Conservation (phyloP, 2,888 invertebrate genomes). For the Trilocha varians region DNA sequence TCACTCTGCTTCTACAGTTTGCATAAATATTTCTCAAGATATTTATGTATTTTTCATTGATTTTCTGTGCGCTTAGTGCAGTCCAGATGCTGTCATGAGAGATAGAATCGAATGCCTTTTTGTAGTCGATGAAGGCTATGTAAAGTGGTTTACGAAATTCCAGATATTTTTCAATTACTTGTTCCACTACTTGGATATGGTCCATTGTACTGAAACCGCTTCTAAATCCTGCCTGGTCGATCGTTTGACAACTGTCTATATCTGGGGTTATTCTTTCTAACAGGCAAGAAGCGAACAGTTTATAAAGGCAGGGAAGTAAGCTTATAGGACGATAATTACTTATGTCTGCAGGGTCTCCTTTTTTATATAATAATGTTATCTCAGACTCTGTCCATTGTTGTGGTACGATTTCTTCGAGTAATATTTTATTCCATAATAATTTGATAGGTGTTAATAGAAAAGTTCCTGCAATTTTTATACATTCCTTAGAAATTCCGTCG, state of each 20-base stretch:
- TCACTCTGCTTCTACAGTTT: neutral
- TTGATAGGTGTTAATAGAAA: slow-evolving; percentile 10
- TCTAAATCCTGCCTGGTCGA: slow-evolving; percentile 3
- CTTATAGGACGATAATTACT: slow-evolving; percentile 13
- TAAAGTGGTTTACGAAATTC: slow-evolving; percentile 2
- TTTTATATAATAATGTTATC: slow-evolving; percentile 16
- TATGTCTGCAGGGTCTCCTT: slow-evolving; percentile 15
- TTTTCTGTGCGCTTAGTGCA: neutral
- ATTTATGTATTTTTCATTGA: neutral
- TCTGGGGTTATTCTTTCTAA: neutral
- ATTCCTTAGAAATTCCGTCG: slow-evolving; percentile 16
- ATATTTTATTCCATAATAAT: slow-evolving; percentile 12
- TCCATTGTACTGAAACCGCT: no score
- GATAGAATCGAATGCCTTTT: slow-evolving; percentile 2
- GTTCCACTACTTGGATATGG: slow-evolving; percentile 1
- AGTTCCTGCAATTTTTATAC: slow-evolving; percentile 10
- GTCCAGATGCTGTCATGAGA: slow-evolving; percentile 2
- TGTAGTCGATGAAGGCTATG: slow-evolving; percentile 4
- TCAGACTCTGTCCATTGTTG: slow-evolving; percentile 12
- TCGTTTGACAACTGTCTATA: neutral
- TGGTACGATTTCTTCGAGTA: slow-evolving; percentile 11
- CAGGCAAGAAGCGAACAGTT: slow-evolving; percentile 7
- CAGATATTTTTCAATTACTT: slow-evolving; percentile 1
- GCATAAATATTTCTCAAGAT: neutral
- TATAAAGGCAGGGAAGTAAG: slow-evolving; percentile 7